phyloP scores from a whole-genome alignment of 1,140 invertebrate genomes.

The Drosophila ananassae region DNA sequence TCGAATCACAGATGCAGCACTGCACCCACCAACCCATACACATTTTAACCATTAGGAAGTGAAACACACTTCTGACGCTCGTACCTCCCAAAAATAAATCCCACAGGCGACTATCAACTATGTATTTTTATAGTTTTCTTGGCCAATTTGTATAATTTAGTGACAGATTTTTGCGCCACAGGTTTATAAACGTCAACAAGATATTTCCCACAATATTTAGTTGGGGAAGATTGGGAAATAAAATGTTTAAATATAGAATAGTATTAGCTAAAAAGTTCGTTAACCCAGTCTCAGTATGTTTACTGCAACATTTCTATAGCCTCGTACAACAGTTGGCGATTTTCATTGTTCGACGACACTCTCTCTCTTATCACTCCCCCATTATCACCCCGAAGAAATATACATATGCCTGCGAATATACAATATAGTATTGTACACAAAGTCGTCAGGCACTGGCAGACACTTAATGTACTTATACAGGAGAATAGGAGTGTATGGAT shows the following conservation, averaged over 20 bases:
- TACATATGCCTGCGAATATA: background rate
- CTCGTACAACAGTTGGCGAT: background rate
- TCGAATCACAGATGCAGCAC: constrained; percentile 1
- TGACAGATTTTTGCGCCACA: constrained; percentile 24
- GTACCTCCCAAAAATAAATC: background rate
- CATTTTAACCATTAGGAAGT: constrained; percentile 1
- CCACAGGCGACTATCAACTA: background rate
- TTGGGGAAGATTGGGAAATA: background rate
- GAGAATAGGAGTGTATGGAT: constrained; percentile 2
- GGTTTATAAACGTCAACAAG: constrained; percentile 43
- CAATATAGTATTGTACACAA: constrained; percentile 7
- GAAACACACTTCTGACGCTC: constrained; percentile 7
- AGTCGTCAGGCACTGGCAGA: constrained; percentile 7
- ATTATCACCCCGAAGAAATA: constrained; percentile 2
- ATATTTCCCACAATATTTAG: constrained; percentile 10
- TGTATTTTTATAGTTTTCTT: constrained; percentile 6
- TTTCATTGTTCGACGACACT: constrained; percentile 4
- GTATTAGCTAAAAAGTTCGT: constrained; percentile 40
- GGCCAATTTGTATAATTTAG: background rate
- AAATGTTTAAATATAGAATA: constrained; percentile 8
- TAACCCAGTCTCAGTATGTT: constrained; percentile 33
- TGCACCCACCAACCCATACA: background rate
- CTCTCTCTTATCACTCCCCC: constrained; percentile 3
- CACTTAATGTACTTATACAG: constrained; percentile 4
- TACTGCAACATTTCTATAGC: background rate